Evolutionary conservation across 2,113 vertebrate genomes (phyloP).

Genomic region (Hyla sarda): DNA sequence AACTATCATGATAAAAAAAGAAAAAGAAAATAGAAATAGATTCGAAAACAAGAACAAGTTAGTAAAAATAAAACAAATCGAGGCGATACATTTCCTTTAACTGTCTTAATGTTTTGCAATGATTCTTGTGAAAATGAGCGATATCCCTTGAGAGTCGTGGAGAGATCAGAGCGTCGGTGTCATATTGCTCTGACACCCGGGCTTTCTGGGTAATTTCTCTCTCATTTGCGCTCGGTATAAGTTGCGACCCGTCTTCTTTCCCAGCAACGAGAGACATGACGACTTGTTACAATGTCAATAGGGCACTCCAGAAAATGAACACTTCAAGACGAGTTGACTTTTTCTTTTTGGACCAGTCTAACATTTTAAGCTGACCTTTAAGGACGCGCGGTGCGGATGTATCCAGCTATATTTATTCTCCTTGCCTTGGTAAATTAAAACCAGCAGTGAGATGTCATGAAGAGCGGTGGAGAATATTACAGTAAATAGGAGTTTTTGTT

Average conservation of each 20-base stretch:
- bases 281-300: constrained; percentile 27
- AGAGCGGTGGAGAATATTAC: not conserved
- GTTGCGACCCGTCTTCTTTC: not conserved
- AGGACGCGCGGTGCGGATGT: no score
- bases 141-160: no score
- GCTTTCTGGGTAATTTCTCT: not conserved
- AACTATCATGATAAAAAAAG: no score
- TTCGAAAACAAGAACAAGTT: no score
- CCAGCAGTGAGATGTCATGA: not conserved
- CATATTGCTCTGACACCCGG: not conserved
- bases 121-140: not conserved
- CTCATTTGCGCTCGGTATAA: not conserved
- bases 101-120: not conserved
- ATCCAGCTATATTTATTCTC: not conserved
- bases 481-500: constrained; percentile 17
- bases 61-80: no score
- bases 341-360: constrained; percentile 20
- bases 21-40: no score
- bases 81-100: no score
- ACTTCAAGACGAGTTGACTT: constrained; percentile 5
- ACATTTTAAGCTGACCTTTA: constrained; percentile 20
- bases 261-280: not conserved
- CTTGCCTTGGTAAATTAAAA: not conserved
- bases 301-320: constrained; percentile 16
- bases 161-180: not conserved